Conservation (phyloP, 1,140 invertebrate species). For the Macrobrachium nipponense region DNA sequence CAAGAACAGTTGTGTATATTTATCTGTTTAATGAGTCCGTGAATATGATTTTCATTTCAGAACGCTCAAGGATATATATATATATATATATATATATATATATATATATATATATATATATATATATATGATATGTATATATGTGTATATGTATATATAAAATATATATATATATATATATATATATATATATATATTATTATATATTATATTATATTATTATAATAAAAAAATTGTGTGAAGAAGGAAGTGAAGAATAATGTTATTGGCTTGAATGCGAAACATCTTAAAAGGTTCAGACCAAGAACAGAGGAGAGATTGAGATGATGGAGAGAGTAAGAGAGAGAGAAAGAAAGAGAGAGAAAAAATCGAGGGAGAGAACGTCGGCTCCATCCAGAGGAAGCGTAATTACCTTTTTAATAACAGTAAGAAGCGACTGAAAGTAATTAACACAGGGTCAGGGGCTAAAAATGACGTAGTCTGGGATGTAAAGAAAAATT, state of each 20-base stretch:
- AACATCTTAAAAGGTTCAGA: not conserved
- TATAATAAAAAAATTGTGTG: too few relatives aligned
- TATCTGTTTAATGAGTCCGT: too few relatives aligned
- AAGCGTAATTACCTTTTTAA: slow-evolving; percentile 52
- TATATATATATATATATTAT: too few relatives aligned
- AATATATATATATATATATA: too few relatives aligned
- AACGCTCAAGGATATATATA: not conserved
- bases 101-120: not conserved
- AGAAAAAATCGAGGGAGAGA: not conserved
- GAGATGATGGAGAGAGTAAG: slow-evolving; percentile 17
- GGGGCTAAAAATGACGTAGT: slow-evolving; percentile 23
- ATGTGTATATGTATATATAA: not conserved
- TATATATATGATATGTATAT: not conserved
- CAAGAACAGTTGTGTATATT: too few relatives aligned
- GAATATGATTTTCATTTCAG: too few relatives aligned
- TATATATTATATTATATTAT: too few relatives aligned
- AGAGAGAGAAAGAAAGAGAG: not conserved
- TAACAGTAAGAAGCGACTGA: slow-evolving; percentile 58
- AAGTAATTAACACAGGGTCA: slow-evolving; percentile 54
- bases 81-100: not conserved
- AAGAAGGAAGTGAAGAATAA: too few relatives aligned
- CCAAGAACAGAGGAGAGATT: not conserved
- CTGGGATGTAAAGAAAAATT: too few relatives aligned
- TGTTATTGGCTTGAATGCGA: too few relatives aligned
- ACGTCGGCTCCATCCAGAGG: not conserved